These are phyloP conservation scores for Sylvicola cinctus DNA, from an alignment of 2,888 invertebrate genomes.

Conservation along the genomic window DNA sequence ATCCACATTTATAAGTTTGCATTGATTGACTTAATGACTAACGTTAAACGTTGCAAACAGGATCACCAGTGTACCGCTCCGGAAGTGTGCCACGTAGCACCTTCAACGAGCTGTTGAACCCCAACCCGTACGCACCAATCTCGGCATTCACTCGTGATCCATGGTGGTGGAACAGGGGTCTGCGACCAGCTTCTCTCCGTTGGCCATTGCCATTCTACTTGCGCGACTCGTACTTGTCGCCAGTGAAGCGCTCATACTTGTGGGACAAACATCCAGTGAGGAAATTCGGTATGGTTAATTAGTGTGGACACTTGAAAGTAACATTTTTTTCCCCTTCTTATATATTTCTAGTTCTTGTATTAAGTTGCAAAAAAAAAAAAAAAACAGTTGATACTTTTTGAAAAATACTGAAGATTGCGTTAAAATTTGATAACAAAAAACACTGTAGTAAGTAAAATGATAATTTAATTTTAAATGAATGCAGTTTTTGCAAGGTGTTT, in stretches of 20 bases:
- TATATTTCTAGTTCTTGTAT: no score
- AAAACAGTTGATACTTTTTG: no score
- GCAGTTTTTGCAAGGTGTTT: no score
- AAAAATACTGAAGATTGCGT: no score
- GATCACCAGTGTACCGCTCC: constrained; percentile 46
- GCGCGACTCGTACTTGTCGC: constrained; percentile 75
- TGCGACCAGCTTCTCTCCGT: constrained; percentile 48
- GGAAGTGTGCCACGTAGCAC: constrained; percentile 31
- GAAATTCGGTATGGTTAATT: constrained; percentile 54
- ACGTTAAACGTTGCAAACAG: constrained; percentile 20
- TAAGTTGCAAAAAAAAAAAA: no score
- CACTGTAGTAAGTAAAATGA: no score
- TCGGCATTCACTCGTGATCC: constrained; percentile 70
- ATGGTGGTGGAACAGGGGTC: constrained; percentile 74
- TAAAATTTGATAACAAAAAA: no score
- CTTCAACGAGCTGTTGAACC: constrained; percentile 51
- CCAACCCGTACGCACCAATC: constrained; percentile 54
- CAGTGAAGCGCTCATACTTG: constrained; percentile 75
- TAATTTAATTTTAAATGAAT: no score
- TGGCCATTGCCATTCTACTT: constrained; percentile 49
- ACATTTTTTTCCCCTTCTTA: no score
- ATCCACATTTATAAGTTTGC: no score
- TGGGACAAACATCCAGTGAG: constrained; percentile 83
- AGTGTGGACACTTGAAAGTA: constrained; percentile 12
- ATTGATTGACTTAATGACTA: no score